Conservation (phyloP, 2,888 invertebrate species). For the Cordilura impudica region DNA sequence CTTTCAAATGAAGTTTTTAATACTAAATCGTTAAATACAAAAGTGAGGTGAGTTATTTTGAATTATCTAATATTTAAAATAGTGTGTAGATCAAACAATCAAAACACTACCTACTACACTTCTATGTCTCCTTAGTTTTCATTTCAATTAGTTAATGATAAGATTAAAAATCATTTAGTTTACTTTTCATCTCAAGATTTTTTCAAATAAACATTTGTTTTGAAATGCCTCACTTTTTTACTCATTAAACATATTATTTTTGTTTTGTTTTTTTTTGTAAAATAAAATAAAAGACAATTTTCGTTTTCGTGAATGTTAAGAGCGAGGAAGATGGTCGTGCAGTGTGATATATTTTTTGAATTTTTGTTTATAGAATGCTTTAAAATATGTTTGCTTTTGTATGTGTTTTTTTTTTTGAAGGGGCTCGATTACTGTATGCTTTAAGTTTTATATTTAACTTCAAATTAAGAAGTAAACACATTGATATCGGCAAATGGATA, state of each 20-base stretch:
- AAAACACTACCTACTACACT: slow-evolving; percentile 2
- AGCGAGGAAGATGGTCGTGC: background rate
- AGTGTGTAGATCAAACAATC: slow-evolving; percentile 8
- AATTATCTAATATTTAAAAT: background rate
- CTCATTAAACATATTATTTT: background rate
- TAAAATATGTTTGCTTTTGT: background rate
- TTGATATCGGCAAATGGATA: too few species aligned
- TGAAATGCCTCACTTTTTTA: slow-evolving; percentile 9
- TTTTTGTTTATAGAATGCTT: background rate
- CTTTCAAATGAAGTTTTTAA: slow-evolving; percentile 6
- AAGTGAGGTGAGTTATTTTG: slow-evolving; percentile 52
- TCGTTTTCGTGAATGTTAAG: background rate
- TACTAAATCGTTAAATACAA: slow-evolving; percentile 9
- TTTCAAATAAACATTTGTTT: background rate
- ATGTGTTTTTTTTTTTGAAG: background rate
- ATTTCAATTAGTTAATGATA: slow-evolving; percentile 6
- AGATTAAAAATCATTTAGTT: slow-evolving; percentile 3
- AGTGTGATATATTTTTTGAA: background rate
- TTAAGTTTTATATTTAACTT: too few species aligned
- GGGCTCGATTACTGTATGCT: too few species aligned
- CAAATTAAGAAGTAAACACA: too few species aligned
- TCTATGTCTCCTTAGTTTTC: slow-evolving; percentile 4
- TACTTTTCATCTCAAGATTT: background rate
- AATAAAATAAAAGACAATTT: background rate
- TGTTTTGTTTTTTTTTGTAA: background rate